Conservation (phyloP, 2,888 invertebrate genomes). For the Hyposoter didymator region DNA sequence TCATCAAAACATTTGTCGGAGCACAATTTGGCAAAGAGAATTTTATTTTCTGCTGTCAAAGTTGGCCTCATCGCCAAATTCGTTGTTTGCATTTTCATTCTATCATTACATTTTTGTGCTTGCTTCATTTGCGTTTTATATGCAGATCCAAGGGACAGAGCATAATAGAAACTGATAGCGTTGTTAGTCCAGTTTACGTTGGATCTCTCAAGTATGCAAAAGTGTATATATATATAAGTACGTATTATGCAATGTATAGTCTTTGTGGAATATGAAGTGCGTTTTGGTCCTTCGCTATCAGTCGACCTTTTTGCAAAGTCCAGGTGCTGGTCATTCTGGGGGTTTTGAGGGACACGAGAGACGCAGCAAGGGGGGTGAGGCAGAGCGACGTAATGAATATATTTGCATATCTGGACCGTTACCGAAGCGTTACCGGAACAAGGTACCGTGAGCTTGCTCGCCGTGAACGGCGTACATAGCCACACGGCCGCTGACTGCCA, state of each 20-base stretch:
- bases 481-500: conserved; percentile 78
- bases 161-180: conserved; percentile 63
- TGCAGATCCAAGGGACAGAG: conserved; percentile 30
- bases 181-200: conserved; percentile 49
- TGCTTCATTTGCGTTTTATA: conserved; percentile 40
- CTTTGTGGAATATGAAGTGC: conserved; percentile 36
- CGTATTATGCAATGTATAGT: neutral
- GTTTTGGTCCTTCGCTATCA: conserved; percentile 59
- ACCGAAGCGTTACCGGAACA: conserved; percentile 81
- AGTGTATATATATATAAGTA: conserved; percentile 1
- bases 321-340: conserved; percentile 63
- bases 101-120: conserved; percentile 31
- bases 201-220: conserved; percentile 37
- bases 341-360: conserved; percentile 15
- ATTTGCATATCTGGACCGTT: conserved; percentile 83
- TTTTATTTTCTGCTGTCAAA: neutral
- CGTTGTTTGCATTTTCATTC: conserved; percentile 31
- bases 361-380: conserved; percentile 71
- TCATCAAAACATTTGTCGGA: neutral
- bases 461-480: conserved; percentile 51
- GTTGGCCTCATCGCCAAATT: neutral
- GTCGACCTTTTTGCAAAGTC: conserved; percentile 70
- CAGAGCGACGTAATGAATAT: conserved; percentile 82
- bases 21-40: conserved; percentile 2
- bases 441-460: conserved; percentile 73